Evolutionary conservation across 2,797 vertebrate genomes (phyloP).

Genomic region (Chiroxiphia lanceolata): DNA sequence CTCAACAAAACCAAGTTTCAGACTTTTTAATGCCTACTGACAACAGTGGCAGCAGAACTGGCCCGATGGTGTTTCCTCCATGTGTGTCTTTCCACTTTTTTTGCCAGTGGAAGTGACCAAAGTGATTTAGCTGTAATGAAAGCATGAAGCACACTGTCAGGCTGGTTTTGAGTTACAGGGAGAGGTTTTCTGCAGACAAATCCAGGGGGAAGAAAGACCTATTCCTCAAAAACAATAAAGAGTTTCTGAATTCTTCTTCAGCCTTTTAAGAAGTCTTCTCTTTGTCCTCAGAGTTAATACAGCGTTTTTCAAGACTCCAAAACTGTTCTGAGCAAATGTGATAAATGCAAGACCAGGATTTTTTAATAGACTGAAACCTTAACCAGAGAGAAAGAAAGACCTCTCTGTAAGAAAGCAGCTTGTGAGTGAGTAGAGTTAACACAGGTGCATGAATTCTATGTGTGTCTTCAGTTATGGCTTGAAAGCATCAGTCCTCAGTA

Average conservation of each 20-base stretch:
- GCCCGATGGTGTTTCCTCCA: background rate
- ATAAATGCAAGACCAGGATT: background rate
- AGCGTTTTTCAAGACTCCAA: background rate
- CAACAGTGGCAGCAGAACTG: background rate
- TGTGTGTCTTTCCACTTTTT: background rate
- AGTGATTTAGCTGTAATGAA: background rate
- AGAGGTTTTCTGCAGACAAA: background rate
- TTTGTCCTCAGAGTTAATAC: background rate
- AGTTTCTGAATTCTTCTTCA: background rate
- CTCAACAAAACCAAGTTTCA: background rate
- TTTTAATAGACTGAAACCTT: background rate
- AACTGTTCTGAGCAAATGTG: background rate
- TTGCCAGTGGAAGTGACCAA: background rate
- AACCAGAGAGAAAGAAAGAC: background rate
- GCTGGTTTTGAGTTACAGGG: background rate
- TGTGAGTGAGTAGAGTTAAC: background rate
- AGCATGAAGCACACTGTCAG: background rate
- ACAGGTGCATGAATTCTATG: background rate
- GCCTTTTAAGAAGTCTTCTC: background rate
- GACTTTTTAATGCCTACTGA: background rate
- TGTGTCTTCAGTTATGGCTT: conserved; percentile 17
- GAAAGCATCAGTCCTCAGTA: conserved; percentile 2
- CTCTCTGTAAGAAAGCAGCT: background rate
- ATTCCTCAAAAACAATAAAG: background rate
- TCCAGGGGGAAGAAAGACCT: background rate